Evolutionary conservation across 2,888 invertebrate species (phyloP).

Genomic region (Temnothorax unifasciatus): DNA sequence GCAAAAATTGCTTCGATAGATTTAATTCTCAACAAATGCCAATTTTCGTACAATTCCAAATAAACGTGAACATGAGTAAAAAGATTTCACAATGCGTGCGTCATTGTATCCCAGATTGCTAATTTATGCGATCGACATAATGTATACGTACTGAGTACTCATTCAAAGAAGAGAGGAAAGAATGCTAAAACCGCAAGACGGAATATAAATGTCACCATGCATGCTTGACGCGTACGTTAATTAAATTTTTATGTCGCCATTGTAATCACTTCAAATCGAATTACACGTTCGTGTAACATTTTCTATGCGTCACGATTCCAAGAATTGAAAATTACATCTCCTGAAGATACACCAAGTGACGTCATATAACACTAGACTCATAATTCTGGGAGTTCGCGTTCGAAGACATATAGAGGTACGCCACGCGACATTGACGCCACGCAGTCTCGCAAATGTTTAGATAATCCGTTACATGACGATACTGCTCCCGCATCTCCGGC

Average conservation of each 20-base stretch:
- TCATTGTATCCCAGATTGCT: constrained; percentile 49
- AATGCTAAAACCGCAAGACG: neutral
- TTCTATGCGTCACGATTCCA: neutral
- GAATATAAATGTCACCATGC: constrained; percentile 16
- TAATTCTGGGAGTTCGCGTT: neutral
- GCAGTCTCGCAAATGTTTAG: constrained; percentile 16
- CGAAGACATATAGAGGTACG: neutral
- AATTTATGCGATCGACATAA: constrained; percentile 9
- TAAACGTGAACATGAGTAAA: constrained; percentile 50
- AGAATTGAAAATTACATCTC: neutral
- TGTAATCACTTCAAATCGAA: neutral
- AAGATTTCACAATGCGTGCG: constrained; percentile 23
- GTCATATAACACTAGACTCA: neutral
- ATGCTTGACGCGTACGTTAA: neutral
- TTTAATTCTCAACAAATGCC: constrained; percentile 15
- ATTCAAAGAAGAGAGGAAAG: neutral
- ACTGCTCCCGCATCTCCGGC: neutral
- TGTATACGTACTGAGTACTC: no score
- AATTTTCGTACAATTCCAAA: constrained; percentile 45
- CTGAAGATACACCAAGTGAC: neutral
- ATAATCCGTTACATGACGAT: neutral
- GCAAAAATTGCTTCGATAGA: neutral
- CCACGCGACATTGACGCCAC: neutral
- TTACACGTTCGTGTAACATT: neutral
- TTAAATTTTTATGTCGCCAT: neutral